These are phyloP conservation scores for Argyra leucocephala DNA, from an alignment of 2,888 invertebrate genomes.

Conservation along the genomic window DNA sequence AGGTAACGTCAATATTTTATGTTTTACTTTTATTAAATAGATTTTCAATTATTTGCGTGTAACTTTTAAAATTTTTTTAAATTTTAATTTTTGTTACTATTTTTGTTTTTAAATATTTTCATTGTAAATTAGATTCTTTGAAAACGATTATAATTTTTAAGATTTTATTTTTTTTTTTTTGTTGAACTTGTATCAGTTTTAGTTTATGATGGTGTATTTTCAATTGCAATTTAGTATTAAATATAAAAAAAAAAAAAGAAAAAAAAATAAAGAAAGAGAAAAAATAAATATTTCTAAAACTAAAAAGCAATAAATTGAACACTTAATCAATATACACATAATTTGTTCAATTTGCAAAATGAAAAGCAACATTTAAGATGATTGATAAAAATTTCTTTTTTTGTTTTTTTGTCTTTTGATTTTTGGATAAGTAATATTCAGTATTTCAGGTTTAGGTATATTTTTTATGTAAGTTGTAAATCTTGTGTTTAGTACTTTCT, in stretches of 20 bases:
- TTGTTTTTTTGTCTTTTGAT: background rate
- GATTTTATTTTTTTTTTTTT: background rate
- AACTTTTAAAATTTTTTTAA: too few species aligned
- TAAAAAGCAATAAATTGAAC: conserved; percentile 29
- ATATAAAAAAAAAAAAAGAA: background rate
- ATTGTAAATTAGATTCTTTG: background rate
- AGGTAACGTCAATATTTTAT: too few species aligned
- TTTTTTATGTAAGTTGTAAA: too few species aligned
- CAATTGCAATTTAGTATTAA: background rate
- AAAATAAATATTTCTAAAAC: background rate
- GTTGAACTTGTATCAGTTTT: background rate
- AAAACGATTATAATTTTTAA: background rate
- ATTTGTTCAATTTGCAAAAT: conserved; percentile 47
- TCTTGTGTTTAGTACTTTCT: too few species aligned
- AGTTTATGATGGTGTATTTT: background rate
- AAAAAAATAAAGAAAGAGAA: background rate
- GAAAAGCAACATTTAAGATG: conserved; percentile 44
- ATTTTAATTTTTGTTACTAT: too few species aligned
- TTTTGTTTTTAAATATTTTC: background rate
- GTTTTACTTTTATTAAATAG: too few species aligned
- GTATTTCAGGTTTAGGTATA: too few species aligned
- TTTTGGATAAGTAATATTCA: too few species aligned
- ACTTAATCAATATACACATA: conserved; percentile 48
- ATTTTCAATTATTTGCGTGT: too few species aligned
- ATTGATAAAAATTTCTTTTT: conserved; percentile 31